phyloP scores from a whole-genome alignment of 2,797 vertebrate species.

The Dryobates pubescens region DNA sequence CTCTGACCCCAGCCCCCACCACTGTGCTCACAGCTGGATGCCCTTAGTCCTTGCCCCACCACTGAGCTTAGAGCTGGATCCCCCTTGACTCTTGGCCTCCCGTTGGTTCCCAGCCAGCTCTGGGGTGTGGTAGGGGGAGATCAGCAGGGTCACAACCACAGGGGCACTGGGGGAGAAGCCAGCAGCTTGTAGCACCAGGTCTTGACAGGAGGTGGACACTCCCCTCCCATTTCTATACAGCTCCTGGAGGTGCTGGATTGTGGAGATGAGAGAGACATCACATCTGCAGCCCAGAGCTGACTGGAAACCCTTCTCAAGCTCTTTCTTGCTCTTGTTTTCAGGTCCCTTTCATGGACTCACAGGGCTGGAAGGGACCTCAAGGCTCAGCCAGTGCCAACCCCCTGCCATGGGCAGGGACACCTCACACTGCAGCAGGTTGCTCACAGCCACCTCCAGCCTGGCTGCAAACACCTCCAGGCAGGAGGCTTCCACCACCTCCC shows the following conservation, averaged over 20 bases:
- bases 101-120: not conserved
- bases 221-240: not conserved
- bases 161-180: not conserved
- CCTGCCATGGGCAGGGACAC: no score
- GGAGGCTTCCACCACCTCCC: no score
- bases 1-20: no score
- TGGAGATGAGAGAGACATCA: not conserved
- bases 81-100: no score
- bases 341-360: not conserved
- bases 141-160: not conserved
- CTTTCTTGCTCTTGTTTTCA: not conserved
- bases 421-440: no score
- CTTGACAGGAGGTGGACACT: not conserved
- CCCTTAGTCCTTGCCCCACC: no score
- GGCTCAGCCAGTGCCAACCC: no score
- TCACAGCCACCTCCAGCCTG: no score
- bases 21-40: no score
- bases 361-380: no score
- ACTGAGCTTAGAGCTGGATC: no score
- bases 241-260: not conserved
- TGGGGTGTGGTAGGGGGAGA: fast-evolving
- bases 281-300: not conserved
- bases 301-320: not conserved
- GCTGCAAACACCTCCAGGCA: no score
- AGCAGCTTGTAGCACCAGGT: not conserved